Base-by-base conservation (phyloP, 2,797 vertebrate genomes). In the Oryzias sinensis region DNA sequence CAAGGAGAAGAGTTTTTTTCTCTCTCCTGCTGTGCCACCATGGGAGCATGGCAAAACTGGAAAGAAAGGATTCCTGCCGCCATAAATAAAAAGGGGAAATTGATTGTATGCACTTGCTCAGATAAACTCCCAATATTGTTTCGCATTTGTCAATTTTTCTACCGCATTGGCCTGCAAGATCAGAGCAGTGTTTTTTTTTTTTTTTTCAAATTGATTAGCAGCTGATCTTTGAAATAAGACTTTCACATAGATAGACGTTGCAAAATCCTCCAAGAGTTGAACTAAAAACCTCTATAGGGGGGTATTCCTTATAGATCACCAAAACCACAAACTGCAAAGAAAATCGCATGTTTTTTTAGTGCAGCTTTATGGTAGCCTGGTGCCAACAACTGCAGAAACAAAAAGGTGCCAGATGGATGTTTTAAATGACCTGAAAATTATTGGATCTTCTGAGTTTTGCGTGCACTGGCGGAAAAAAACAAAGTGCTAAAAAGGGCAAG, bases 21-120 rank as follows among this genome's bases (percentile, higher is more conserved):
- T 37, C 27, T 37, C 27, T 42, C 37, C 56, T 52, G 46, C 50
- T 22, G 48, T 48, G 72, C 40, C 47, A 20, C 60, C n/a, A 14
- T 15, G 51, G 67, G 53, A 70, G 61, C 33, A 54, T 37, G 59
- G 62, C 48, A 56, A 66, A 75, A 78, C 49, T 70, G 64, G 47
- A 74, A 77, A 84, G 65, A 71, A 71, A 79, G 14, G 11, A 44
- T 20, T 37, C 54, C 68, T 57, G 65, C 42, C 47, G 66, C 50
- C 54, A 59, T 58, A 62, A 74, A 79, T 47, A 64, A 69, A 58
- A 57, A 43, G 43, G 41, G 54, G 43, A 50, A 58, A 65, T n/a
- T 2, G 47, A 64, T 56, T 16, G 27, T 7, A 57, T 41, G 43
- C 46, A 53, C 20, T 52, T 42, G 65, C 52, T 66, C 57, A 45